Evolutionary conservation across 2,888 invertebrate species (phyloP), one percentile per base, ranked within the genome.

Genomic region (Falcaria lacertinaria): DNA sequence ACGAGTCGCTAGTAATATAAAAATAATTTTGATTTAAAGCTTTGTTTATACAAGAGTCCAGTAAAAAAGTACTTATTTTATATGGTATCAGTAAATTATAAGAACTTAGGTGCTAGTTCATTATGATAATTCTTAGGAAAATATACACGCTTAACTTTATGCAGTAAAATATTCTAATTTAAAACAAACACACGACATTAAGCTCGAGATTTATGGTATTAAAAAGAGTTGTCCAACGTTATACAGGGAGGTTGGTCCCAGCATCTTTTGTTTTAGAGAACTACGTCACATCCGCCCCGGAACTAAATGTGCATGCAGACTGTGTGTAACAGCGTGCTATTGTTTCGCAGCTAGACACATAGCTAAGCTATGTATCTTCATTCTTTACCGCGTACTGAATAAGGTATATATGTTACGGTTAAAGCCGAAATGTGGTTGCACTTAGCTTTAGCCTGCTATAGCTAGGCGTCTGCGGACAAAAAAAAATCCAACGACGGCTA

Each of bases 231-330:
- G 22, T 14, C 22, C 6, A 15, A 15, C 37, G 14, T 22, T 37
- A 37, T 2, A 22, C 37, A 15, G 6, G 22, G 22, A 37, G 19
- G 39, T 47, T 38, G 40, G 16, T 40, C 39, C 42, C 28, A 19
- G 33, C 36, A 34, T 28, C 33, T 37, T 36, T 45, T 45, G 42
- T 45, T 45, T 40, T 42, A 39, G 11, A 42, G 39, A 45, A 42
- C 42, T 40, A 40, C 34, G 28, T 34, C 8, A 41, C 19, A 41
- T 36, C 25, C 33, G 22, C 28, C 16, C 34, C 34, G 33, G 22
- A 40, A 35, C 33, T 39, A 35, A n/a, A 44, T 40, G 40, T 17
- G 41, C 32, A 25, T 25, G 39, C 37, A 17, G 36, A 16, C 36
- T 37, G 36, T 14, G 14, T 37, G 37, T n/a, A 37, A 33, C 33